Evolutionary conservation across 2,113 vertebrate species (phyloP), one percentile per base, ranked within the genome.

Genomic region (Brachyistius frenatus): DNA sequence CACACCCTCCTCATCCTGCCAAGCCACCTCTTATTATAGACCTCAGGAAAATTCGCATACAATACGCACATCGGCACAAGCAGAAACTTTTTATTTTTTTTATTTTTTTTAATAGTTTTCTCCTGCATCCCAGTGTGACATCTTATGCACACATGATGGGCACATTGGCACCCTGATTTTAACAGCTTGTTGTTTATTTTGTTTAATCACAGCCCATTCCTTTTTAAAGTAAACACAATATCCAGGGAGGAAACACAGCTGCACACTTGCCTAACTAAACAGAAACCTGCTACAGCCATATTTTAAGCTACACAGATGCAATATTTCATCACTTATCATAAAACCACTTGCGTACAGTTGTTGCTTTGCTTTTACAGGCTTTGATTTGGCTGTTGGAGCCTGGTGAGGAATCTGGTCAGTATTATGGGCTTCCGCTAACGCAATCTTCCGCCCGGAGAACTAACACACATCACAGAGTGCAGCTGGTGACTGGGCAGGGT

Each of bases 21-120:
- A 90, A 89, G 81, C 89, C 84, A 74, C 68, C 89, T 89, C 89
- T 92, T 91, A 91, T 93, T 93, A 93, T 90, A 93, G 87, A 91
- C 90, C 87, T 88, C 86, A 87, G 66, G 76, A 87, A 89, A 89
- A 85, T 88, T 85, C 88, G 81, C 87, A 90, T 88, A 88, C 84
- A 87, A 83, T 81, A 54, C 65, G 23, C 81, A 79, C 64, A 72
- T 75, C 65, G 76, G 82, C 79, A 87, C 44, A 67, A 78, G 68
- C 46, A 72, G 87, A 91, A 91, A 82, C 84, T 73, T 86, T 86
- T 89, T 77, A 72, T 86, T 86, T 88, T 77, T 73, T 86, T 23
- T 23, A 1, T 23, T 86, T 88, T 77, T 37, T 37, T 37, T 37
- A 1, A 86, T 73, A 56, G 78, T 90, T 83, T 85, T 72, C 83